Conservation (phyloP, 2,113 vertebrate species). For the Ovibos moschatus region DNA sequence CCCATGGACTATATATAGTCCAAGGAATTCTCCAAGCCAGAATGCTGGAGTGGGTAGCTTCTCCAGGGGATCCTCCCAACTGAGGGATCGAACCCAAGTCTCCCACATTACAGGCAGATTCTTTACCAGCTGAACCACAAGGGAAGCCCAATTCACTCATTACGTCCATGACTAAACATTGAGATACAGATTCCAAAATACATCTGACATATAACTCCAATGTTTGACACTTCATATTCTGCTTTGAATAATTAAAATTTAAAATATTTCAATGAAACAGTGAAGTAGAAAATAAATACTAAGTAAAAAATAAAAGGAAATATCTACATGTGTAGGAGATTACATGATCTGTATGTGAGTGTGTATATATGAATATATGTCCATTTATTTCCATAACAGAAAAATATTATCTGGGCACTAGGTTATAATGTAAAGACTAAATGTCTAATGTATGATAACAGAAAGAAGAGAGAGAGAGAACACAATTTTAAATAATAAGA, state of each 20-base stretch:
- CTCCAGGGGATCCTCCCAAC: not conserved
- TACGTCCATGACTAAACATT: not conserved
- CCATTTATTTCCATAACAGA: not conserved
- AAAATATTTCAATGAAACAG: not conserved
- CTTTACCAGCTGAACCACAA: not conserved
- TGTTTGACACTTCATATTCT: not conserved
- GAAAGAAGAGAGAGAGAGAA: not conserved
- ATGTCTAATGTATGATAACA: not conserved
- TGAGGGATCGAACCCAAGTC: rapidly evolving
- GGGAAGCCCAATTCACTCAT: not conserved
- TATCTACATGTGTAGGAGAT: not conserved
- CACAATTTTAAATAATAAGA: not conserved
- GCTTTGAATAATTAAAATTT: not conserved
- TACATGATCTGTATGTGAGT: not conserved
- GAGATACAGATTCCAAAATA: not conserved
- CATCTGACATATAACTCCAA: not conserved
- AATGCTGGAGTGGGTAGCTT: not conserved
- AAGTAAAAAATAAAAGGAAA: not conserved
- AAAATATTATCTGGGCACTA: not conserved
- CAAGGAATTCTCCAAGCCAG: not conserved
- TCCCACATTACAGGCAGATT: not conserved
- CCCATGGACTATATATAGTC: not conserved
- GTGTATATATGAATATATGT: not conserved
- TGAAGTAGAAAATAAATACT: not conserved
- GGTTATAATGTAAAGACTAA: not conserved